Percentiles rank a stretch among this genome's conserved stretches.
These are phyloP conservation scores for Lepilemur septentrionalis DNA, from an alignment of 2,797 vertebrate species.

Conservation along the genomic window DNA sequence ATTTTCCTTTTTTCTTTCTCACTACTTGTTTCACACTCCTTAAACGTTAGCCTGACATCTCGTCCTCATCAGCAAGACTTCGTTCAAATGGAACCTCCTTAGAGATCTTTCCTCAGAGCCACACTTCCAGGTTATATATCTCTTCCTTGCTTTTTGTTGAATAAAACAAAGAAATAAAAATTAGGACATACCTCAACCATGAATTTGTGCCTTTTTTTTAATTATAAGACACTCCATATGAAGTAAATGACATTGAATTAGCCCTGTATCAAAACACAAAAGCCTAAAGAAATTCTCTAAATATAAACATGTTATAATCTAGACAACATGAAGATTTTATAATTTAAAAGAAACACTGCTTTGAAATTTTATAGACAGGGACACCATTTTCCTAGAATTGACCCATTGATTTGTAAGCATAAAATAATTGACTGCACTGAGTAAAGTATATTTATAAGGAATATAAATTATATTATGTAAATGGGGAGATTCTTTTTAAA, in stretches of 20 bases:
- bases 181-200: background rate
- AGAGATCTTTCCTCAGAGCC: background rate
- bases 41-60: background rate
- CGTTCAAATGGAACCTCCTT: background rate
- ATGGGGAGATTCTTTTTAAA: background rate
- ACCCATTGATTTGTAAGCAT: background rate
- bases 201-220: background rate
- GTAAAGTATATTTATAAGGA: background rate
- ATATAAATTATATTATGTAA: constrained; percentile 1
- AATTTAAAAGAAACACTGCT: background rate
- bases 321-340: background rate
- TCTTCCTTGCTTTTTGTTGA: background rate
- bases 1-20: background rate
- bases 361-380: background rate
- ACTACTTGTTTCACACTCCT: background rate
- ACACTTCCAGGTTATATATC: background rate
- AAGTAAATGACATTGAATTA: background rate
- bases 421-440: background rate
- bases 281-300: background rate
- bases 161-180: background rate
- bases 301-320: background rate
- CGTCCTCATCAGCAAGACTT: background rate
- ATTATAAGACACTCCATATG: background rate
- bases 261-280: background rate
- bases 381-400: background rate